phyloP scores from a whole-genome alignment of 92 coral and sea anemone species.

The Actinernus sp. region DNA sequence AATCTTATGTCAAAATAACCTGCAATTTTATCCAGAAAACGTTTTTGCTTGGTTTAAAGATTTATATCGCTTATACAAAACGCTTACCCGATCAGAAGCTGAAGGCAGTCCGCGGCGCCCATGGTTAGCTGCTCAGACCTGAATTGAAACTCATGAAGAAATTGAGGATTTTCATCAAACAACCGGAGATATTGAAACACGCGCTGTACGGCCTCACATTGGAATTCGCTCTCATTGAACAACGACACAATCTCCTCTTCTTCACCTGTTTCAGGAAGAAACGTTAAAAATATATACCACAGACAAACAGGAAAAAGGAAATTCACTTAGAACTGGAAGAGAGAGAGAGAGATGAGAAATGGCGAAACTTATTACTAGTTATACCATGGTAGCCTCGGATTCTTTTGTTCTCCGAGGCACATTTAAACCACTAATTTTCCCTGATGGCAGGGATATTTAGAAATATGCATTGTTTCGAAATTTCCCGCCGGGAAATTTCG shows the following conservation, averaged over 20 bases:
- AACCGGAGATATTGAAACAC: slow-evolving; percentile 79
- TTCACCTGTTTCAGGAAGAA: too few species aligned
- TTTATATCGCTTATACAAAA: neutral
- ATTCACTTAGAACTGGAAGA: too few species aligned
- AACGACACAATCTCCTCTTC: slow-evolving; percentile 26
- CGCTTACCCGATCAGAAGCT: slow-evolving; percentile 52
- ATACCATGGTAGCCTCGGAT: too few species aligned
- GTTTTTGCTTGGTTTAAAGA: neutral
- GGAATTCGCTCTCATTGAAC: too few species aligned
- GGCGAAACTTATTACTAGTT: neutral
- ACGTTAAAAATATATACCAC: neutral
- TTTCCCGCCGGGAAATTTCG: too few species aligned
- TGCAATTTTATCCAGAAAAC: neutral
- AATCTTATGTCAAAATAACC: too few species aligned
- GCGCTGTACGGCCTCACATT: slow-evolving; percentile 79
- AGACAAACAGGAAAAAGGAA: too few species aligned
- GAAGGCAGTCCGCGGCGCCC: slow-evolving; percentile 74
- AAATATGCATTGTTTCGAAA: too few species aligned
- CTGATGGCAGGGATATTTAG: too few species aligned
- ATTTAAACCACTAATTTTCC: too few species aligned
- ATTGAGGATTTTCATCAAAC: slow-evolving; percentile 39
- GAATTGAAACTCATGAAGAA: slow-evolving; percentile 70
- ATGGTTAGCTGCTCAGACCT: slow-evolving; percentile 45
- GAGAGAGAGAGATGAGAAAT: too few species aligned
- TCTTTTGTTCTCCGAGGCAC: too few species aligned